Conservation (phyloP, 2,888 invertebrate species). For the Ernsta delagoae region DNA sequence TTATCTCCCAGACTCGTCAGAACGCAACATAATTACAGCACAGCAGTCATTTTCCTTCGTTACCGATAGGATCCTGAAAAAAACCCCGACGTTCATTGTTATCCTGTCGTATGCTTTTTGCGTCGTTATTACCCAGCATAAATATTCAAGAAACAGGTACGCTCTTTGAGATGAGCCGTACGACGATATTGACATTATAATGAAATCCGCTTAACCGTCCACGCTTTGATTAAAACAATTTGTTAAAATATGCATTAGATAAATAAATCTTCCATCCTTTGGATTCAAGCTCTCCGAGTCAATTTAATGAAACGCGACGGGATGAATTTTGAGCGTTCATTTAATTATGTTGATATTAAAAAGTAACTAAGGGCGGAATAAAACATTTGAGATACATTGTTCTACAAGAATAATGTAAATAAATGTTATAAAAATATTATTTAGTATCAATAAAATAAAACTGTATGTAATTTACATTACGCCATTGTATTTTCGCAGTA, state of each 20-base stretch:
- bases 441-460: not conserved
- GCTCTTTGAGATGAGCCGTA: slow-evolving; percentile 55
- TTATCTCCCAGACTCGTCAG: slow-evolving; percentile 49
- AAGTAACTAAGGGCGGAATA: not conserved
- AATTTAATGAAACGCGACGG: slow-evolving; percentile 23
- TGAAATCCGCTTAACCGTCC: slow-evolving; percentile 60
- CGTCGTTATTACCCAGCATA: slow-evolving; percentile 62
- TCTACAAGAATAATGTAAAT: not conserved
- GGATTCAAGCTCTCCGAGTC: slow-evolving; percentile 15
- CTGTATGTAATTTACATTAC: not conserved
- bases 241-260: slow-evolving; percentile 63
- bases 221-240: slow-evolving; percentile 50
- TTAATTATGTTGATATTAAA: slow-evolving; percentile 18
- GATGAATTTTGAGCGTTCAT: slow-evolving; percentile 21
- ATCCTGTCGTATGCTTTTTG: slow-evolving; percentile 56
- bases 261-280: slow-evolving; percentile 47
- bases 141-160: slow-evolving; percentile 66
- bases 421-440: too few species aligned
- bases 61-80: slow-evolving; percentile 49
- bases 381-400: not conserved
- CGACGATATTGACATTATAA: slow-evolving; percentile 65
- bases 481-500: not conserved
- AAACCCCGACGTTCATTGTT: slow-evolving; percentile 58
- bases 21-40: slow-evolving; percentile 55
- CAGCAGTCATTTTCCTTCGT: slow-evolving; percentile 43